phyloP scores from a whole-genome alignment of 1,140 invertebrate species.

The Halesus radiatus region DNA sequence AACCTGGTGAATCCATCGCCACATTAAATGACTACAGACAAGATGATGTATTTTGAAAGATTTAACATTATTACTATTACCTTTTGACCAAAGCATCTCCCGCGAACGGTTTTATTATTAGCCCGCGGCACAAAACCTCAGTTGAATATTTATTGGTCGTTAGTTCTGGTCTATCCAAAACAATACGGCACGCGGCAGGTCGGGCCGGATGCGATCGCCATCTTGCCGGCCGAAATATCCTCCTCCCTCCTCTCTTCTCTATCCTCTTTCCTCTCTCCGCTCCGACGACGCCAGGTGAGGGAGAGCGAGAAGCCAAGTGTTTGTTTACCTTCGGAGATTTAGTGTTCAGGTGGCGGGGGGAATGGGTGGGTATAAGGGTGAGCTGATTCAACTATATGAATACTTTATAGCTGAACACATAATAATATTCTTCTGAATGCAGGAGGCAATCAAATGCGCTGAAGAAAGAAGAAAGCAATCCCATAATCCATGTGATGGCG shows the following conservation, averaged over 20 bases:
- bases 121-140: not conserved
- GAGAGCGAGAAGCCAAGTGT: conserved; percentile 15
- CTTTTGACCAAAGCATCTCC: not conserved
- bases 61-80: too few species aligned
- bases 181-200: conserved; percentile 30
- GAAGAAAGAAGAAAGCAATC: too few species aligned
- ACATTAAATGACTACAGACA: too few species aligned
- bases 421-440: too few species aligned
- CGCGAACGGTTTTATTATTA: not conserved
- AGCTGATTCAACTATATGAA: not conserved
- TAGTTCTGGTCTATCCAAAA: conserved; percentile 23
- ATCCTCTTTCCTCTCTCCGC: not conserved
- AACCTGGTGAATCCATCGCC: too few species aligned
- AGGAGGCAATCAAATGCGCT: too few species aligned
- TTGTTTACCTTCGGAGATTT: conserved; percentile 40
- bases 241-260: too few species aligned
- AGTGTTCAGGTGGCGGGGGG: conserved; percentile 19
- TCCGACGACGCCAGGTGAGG: too few species aligned
- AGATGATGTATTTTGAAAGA: too few species aligned
- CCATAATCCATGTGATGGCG: too few species aligned
- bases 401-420: not conserved
- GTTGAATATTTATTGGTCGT: not conserved
- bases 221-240: conserved; percentile 26
- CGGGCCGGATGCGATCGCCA: conserved; percentile 28
- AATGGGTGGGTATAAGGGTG: not conserved